Percentiles rank a stretch among this genome's conserved stretches.
Conservation (phyloP, 1,140 invertebrate genomes). For the Palaemon carinicauda region DNA sequence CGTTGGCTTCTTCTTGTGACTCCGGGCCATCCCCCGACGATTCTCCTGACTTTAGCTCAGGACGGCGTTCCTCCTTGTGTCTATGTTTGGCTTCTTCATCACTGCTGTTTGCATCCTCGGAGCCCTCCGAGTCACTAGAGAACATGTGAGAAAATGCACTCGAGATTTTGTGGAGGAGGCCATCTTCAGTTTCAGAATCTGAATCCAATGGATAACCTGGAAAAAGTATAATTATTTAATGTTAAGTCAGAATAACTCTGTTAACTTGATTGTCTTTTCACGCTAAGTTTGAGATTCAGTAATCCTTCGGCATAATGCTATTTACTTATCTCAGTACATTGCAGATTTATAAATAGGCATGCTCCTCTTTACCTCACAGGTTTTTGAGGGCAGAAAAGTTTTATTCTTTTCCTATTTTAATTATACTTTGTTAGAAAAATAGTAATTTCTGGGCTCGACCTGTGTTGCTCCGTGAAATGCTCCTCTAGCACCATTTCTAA, state of each 20-base stretch:
- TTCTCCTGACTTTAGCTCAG: constrained; percentile 13
- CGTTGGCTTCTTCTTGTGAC: constrained; percentile 3
- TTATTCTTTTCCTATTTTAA: too few species aligned
- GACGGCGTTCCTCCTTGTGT: not conserved
- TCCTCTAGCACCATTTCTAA: too few species aligned
- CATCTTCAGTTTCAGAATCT: constrained; percentile 82
- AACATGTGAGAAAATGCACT: constrained; percentile 79
- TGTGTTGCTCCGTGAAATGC: too few species aligned
- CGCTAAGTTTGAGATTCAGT: not conserved
- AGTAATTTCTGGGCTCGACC: too few species aligned
- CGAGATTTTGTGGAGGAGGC: constrained; percentile 74
- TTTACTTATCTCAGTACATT: too few species aligned
- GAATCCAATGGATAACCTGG: constrained; percentile 76
- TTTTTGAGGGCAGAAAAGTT: too few species aligned
- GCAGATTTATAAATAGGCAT: too few species aligned
- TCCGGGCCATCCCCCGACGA: constrained; percentile 11
- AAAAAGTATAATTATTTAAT: not conserved
- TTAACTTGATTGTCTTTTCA: not conserved
- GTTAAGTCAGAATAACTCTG: not conserved
- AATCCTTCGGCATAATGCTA: too few species aligned
- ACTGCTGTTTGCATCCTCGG: constrained; percentile 37
- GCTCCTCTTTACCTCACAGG: too few species aligned
- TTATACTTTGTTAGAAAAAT: too few species aligned
- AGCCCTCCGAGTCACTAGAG: constrained; percentile 64
- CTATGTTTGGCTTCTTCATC: constrained; percentile 30